These are phyloP conservation scores for Noctua fimbriata DNA, from an alignment of 2,888 invertebrate genomes.

Conservation along the genomic window DNA sequence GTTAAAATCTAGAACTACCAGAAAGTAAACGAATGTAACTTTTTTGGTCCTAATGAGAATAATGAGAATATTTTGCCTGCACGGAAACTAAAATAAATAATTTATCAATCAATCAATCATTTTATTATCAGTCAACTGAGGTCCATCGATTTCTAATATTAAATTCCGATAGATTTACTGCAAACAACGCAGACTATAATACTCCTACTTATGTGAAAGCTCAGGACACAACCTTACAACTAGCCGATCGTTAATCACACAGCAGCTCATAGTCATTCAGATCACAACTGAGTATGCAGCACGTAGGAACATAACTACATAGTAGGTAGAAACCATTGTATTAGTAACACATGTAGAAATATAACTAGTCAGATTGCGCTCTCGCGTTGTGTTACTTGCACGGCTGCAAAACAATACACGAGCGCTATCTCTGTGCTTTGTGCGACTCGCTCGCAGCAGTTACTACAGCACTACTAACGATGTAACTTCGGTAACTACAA, in stretches of 20 bases:
- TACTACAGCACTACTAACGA: constrained; percentile 16
- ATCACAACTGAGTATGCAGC: neutral
- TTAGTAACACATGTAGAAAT: neutral
- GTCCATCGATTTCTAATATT: neutral
- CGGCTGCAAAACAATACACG: constrained; percentile 16
- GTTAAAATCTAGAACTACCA: neutral
- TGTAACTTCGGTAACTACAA: constrained; percentile 3
- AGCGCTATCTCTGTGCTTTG: constrained; percentile 1
- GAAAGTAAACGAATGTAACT: neutral
- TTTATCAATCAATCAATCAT: neutral
- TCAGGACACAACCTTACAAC: neutral
- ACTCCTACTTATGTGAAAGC: neutral
- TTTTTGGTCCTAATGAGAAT: neutral
- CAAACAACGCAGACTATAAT: neutral
- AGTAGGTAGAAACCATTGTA: neutral
- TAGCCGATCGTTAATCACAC: no score
- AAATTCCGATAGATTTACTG: neutral
- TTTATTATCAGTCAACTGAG: no score
- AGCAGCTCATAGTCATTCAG: neutral
- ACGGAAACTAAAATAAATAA: neutral
- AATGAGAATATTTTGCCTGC: neutral
- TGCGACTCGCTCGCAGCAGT: neutral
- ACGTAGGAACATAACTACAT: neutral
- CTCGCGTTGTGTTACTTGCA: neutral
- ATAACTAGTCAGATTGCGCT: neutral